Evolutionary conservation across 2,888 invertebrate species (phyloP), one percentile per base, ranked within the genome.

Genomic region (Himalopsyche tibetana): DNA sequence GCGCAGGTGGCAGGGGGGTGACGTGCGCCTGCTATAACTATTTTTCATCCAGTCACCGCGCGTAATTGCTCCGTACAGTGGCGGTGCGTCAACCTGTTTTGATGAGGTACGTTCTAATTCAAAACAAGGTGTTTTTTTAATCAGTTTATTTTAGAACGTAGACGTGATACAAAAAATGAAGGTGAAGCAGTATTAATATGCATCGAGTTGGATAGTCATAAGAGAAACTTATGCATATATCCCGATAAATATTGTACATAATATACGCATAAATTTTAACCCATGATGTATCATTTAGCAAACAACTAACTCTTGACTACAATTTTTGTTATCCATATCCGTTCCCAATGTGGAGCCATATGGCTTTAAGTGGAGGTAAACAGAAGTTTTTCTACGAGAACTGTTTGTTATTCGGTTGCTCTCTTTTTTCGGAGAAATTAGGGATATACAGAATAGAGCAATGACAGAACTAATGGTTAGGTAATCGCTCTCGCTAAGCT

Each of bases 31-130:
- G 69, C 63, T 81, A 80, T 42, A 80, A 69, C 80, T 83, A 74
- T 74, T 74, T 83, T 87, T 87, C 83, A 80, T 51, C 87, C 56
- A 87, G 87, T 87, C 87, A 87, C 83, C 79, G 87, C 80, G 51
- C 38, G 69, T 87, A 87, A 87, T 87, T 87, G 87, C 87, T 80
- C 82, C 55, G 74, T 79, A 40, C 85, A 83, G 85, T 63, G 87
- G 79, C 82, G 85, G 40, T 40, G 42, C 40, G 84, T 82, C 74
- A 74, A 74, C 74, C 74, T 74, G 74, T 74, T 74, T 36, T 74
- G 74, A 74, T 74, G 74, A 74, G 74, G 74, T 74, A 74, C 74
- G 15, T 36, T 36, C 74, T 74, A 74, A 74, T 74, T 74, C 74
- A 74, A 74, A 74, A 74, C 36, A 74, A 74, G 74, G 38, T 74